A percentile compares a stretch with the other conserved stretches of the same genome.
phyloP scores from a whole-genome alignment of 2,113 vertebrate genomes.

The Steatornis caripensis region DNA sequence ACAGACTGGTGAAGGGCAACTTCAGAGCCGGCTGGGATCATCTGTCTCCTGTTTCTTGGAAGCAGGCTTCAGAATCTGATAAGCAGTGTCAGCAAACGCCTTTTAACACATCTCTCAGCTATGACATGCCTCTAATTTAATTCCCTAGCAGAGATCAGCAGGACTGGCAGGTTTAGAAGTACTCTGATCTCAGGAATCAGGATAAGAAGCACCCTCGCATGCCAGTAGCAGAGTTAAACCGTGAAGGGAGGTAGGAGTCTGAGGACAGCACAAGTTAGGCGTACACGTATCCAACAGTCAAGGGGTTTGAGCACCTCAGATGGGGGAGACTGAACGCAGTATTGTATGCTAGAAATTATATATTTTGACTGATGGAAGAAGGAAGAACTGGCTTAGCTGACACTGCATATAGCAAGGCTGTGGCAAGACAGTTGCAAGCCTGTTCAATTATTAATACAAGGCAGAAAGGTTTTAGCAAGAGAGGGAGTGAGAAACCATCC shows the following conservation, averaged over 20 bases:
- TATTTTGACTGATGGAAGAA: not conserved
- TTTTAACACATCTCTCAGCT: slow-evolving; percentile 9
- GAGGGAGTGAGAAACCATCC: not conserved
- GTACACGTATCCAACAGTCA: not conserved
- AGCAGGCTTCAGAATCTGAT: not conserved
- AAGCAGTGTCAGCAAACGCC: not conserved
- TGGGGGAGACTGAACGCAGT: not conserved
- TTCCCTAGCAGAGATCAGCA: slow-evolving; percentile 28
- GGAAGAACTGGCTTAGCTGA: not conserved
- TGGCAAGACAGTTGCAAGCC: not conserved
- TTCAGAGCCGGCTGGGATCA: not conserved
- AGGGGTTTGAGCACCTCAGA: not conserved
- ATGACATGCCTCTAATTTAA: slow-evolving; percentile 52
- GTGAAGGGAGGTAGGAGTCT: not conserved
- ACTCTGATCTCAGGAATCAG: slow-evolving; percentile 7
- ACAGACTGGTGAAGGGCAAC: not conserved
- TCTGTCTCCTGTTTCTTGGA: not conserved
- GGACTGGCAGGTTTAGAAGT: not conserved
- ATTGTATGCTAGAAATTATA: not conserved
- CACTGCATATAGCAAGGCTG: not conserved
- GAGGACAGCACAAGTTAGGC: not conserved
- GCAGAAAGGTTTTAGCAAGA: not conserved
- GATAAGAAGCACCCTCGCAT: not conserved
- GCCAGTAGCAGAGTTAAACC: not conserved
- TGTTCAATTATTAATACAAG: not conserved